Conservation (phyloP, 2,888 invertebrate species). For the Odontomyia ornata region DNA sequence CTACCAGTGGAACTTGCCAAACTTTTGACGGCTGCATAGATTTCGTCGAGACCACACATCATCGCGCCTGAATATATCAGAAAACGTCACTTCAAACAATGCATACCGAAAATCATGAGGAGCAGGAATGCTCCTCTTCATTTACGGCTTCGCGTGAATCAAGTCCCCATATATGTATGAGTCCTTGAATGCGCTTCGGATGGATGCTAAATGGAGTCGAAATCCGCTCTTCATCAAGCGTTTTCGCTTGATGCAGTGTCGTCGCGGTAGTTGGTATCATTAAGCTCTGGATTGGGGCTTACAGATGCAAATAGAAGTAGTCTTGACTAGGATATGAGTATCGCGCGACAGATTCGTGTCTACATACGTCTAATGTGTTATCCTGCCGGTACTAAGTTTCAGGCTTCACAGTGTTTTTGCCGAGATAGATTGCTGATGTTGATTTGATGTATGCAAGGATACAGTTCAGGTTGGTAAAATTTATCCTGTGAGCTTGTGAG, state of each 20-base stretch:
- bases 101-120: conserved; percentile 34
- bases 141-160: neutral
- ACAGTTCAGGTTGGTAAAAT: neutral
- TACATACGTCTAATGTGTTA: conserved; percentile 22
- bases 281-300: neutral
- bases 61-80: conserved; percentile 31
- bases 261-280: conserved; percentile 18
- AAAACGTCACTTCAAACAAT: conserved; percentile 34
- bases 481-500: too few species aligned
- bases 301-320: neutral
- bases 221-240: conserved; percentile 32
- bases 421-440: neutral
- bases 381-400: neutral
- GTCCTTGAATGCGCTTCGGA: neutral
- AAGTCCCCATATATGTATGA: neutral
- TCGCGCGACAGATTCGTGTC: conserved; percentile 21
- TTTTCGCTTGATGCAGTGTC: conserved; percentile 29
- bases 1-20: neutral
- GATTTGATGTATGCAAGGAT: conserved; percentile 6
- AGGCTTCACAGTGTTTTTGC: neutral
- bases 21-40: conserved; percentile 32
- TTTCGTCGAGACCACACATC: conserved; percentile 35
- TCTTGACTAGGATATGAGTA: conserved; percentile 26
- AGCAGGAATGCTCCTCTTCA: neutral
- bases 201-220: conserved; percentile 5